Evolutionary conservation across 2,888 invertebrate species (phyloP).

Genomic region (Petrophora chlorosata): DNA sequence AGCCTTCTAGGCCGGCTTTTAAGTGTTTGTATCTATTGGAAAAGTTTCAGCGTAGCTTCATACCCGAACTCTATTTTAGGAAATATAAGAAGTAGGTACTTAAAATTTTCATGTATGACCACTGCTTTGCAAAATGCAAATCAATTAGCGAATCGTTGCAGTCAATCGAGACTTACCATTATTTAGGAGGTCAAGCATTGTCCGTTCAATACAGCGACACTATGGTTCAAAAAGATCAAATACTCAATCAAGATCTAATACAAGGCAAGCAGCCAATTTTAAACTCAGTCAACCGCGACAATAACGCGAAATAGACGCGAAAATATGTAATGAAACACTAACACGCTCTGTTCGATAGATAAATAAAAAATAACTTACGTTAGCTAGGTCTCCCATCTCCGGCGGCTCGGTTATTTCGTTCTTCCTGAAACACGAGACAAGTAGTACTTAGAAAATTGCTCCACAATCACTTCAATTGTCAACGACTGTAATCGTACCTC

Average conservation of each 20-base stretch:
- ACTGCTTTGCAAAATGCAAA: not conserved
- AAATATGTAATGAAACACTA: conserved; percentile 4
- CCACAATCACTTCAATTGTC: conserved; percentile 2
- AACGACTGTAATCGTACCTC: conserved; percentile 25
- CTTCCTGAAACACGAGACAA: conserved; percentile 56
- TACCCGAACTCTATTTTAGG: too few species aligned
- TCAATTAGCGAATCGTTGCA: not conserved
- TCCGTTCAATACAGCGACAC: conserved; percentile 14
- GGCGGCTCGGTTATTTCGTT: conserved; percentile 52
- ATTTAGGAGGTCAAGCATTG: conserved; percentile 11
- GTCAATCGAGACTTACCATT: not conserved
- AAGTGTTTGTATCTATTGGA: too few species aligned
- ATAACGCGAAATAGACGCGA: conserved; percentile 1
- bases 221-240: too few species aligned
- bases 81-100: too few species aligned
- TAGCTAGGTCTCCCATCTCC: conserved; percentile 49
- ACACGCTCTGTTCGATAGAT: conserved; percentile 9
- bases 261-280: conserved; percentile 19
- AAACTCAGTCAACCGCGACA: conserved; percentile 6
- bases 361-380: conserved; percentile 50
- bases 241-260: conserved; percentile 7
- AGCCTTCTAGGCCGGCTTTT: too few species aligned
- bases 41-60: too few species aligned
- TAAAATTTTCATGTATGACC: too few species aligned
- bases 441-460: conserved; percentile 9